Base-by-base conservation (phyloP, 2,113 vertebrate species). In the Scolopax mira region DNA sequence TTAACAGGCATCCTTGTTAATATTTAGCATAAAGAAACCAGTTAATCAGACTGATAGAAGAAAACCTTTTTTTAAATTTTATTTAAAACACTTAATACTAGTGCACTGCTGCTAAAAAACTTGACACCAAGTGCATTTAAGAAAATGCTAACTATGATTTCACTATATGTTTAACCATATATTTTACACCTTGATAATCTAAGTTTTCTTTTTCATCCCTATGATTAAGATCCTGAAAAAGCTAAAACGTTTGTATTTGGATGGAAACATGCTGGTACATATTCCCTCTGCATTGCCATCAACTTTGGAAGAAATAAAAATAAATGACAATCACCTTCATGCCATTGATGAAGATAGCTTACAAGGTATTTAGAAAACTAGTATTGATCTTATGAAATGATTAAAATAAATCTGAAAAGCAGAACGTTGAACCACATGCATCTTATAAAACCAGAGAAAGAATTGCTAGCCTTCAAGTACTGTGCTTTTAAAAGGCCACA, bases 271-370 rank as follows among this genome's bases (percentile, higher is more conserved):
- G 87, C 97, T 99, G 41, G 97, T 97, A 13, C 91, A 89, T 4
- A 97, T 99, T 78, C 99, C 99, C 41, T 72, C 97, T 70, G 97
- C 97, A 92, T 94, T 99, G 58, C 99, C 99, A 44, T 69, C 98
- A 41, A 97, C 98, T 46, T 96, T 99, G 89, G 98, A 99, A 96
- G 99, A 99, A 97, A 98, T 99, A 78, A 99, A 99, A 98, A 97
- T 99, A 97, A 99, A 98, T 39, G 99, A 99, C 91, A 99, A 99
- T 97, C 97, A 95, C 69, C 98, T 99, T 69, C 98, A 97, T 86
- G 78, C 87, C 52, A 96, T 99, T 5, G 95, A 98, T 13, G 96
- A 98, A 86, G 97, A 98, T 4, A 96, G 97, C 91, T 98, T 99
- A 86, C 96, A 97, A 97, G 99, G 99, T 99, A 98, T 94, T 95